These are phyloP conservation scores for Noctua janthina DNA, from an alignment of 2,888 invertebrate genomes.

Conservation along the genomic window DNA sequence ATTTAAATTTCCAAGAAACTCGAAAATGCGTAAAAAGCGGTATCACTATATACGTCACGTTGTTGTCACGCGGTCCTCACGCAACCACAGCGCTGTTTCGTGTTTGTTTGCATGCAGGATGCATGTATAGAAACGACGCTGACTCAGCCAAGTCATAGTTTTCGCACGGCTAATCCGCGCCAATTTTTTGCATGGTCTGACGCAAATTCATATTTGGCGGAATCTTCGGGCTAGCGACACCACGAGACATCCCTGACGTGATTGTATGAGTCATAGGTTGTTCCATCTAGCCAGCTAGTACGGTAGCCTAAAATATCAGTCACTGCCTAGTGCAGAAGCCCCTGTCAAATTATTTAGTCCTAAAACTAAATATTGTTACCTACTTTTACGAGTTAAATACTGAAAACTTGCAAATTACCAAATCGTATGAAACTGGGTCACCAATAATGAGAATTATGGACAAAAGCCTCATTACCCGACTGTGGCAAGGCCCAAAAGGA, in stretches of 20 bases:
- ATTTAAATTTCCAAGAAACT: slow-evolving; percentile 54
- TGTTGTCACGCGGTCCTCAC: slow-evolving; percentile 77
- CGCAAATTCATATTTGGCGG: slow-evolving; percentile 53
- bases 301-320: slow-evolving; percentile 14
- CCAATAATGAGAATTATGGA: not conserved
- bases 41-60: slow-evolving; percentile 74
- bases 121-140: slow-evolving; percentile 59
- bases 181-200: slow-evolving; percentile 57
- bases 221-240: slow-evolving; percentile 2
- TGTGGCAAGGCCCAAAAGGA: not conserved
- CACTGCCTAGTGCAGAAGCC: not conserved
- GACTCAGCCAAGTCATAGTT: slow-evolving; percentile 49
- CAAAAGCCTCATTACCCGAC: not conserved
- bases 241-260: slow-evolving; percentile 24
- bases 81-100: slow-evolving; percentile 67
- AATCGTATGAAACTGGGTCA: not conserved
- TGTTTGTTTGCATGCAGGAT: slow-evolving; percentile 65
- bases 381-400: not conserved
- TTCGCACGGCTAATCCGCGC: slow-evolving; percentile 35
- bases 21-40: slow-evolving; percentile 48
- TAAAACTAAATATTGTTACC: not conserved
- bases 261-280: slow-evolving; percentile 8
- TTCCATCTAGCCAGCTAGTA: not conserved
- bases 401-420: not conserved
- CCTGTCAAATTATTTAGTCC: not conserved